phyloP scores from a whole-genome alignment of 2,888 invertebrate genomes.

The Athalia rosae region DNA sequence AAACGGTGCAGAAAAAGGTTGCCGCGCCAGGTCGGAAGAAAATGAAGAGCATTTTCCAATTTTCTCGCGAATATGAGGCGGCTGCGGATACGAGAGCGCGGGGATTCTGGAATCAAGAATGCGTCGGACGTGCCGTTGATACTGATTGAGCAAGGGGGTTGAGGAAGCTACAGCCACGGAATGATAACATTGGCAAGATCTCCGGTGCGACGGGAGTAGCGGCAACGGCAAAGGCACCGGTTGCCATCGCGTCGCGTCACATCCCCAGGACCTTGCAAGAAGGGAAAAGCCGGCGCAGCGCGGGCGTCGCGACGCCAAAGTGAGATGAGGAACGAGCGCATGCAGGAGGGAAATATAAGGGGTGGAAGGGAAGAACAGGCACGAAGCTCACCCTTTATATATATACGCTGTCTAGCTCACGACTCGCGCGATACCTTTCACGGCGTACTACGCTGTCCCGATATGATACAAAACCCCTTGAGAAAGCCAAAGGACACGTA shows the following conservation, averaged over 20 bases:
- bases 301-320: not conserved
- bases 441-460: conserved; percentile 32
- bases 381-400: not conserved
- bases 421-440: conserved; percentile 39
- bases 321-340: conserved; percentile 12
- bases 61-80: conserved; percentile 64
- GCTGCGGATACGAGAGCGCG: conserved; percentile 50
- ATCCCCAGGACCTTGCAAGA: not conserved
- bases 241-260: conserved; percentile 9
- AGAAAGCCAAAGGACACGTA: conserved; percentile 38
- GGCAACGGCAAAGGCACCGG: not conserved
- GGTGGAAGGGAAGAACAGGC: not conserved
- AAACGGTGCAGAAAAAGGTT: not conserved
- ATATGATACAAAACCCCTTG: conserved; percentile 43
- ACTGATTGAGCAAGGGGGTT: conserved; percentile 52
- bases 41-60: conserved; percentile 66
- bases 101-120: conserved; percentile 60
- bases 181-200: conserved; percentile 56
- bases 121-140: conserved; percentile 58
- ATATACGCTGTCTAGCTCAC: conserved; percentile 7
- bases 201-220: conserved; percentile 4
- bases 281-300: too few species aligned
- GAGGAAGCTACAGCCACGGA: conserved; percentile 54
- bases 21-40: conserved; percentile 42
- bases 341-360: not conserved